Percentiles rank a stretch among this genome's conserved stretches.
phyloP scores from a whole-genome alignment of 2,797 vertebrate genomes.

The Acanthornis magna region DNA sequence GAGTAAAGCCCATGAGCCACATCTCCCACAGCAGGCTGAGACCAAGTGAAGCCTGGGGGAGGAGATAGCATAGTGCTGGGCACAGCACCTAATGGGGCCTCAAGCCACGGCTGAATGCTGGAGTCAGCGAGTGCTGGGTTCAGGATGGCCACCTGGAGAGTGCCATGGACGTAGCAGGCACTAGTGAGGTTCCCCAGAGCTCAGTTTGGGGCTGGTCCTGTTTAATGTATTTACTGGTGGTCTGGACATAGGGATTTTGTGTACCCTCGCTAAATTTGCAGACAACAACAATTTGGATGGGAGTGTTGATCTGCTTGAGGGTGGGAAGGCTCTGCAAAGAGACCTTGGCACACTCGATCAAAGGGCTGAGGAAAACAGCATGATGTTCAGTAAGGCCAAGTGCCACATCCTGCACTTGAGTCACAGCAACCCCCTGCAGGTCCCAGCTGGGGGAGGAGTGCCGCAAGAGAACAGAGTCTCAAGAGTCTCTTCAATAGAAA shows the following conservation, averaged over 20 bases:
- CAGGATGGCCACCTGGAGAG: neutral
- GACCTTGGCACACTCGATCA: neutral
- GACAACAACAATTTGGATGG: neutral
- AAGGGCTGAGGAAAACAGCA: neutral
- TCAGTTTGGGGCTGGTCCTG: accelerated
- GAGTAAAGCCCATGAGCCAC: accelerated
- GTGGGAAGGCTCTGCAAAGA: neutral
- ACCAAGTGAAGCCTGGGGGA: neutral
- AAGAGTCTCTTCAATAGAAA: neutral
- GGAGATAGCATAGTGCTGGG: neutral
- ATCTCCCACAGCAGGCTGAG: accelerated
- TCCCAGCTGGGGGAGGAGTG: neutral
- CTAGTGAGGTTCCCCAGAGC: neutral
- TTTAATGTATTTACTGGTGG: neutral
- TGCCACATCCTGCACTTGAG: neutral
- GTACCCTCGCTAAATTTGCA: neutral
- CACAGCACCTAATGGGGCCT: neutral
- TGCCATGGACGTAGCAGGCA: neutral
- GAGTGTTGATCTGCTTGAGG: neutral
- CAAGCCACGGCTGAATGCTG: accelerated
- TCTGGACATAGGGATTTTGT: neutral
- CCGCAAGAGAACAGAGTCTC: neutral
- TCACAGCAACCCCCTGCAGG: neutral
- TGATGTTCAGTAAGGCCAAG: neutral
- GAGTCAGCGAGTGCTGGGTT: accelerated